phyloP scores from a whole-genome alignment of 2,113 vertebrate genomes.

The Hippoglossus stenolepis region DNA sequence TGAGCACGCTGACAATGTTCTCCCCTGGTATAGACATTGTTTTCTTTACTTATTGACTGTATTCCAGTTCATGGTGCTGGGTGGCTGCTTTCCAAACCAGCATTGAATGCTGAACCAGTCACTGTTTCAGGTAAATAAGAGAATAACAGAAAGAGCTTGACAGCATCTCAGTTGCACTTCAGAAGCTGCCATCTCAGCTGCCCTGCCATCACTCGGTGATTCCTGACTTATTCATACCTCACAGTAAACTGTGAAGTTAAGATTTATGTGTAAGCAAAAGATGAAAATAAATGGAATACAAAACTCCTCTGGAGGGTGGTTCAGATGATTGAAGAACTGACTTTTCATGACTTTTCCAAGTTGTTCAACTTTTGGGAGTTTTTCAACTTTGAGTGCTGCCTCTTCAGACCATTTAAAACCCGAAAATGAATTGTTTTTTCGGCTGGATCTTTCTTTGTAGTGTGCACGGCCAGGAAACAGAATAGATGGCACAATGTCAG shows the following conservation, averaged over 20 bases:
- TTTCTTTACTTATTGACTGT: background rate
- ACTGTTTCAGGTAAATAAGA: background rate
- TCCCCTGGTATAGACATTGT: background rate
- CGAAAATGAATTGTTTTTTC: conserved; percentile 1
- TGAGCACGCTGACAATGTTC: too few species aligned
- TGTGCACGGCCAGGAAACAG: conserved; percentile 4
- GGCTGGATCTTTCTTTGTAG: background rate
- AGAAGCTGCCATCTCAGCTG: background rate
- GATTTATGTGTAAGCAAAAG: conserved; percentile 4
- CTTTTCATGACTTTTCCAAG: background rate
- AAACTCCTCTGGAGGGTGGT: background rate
- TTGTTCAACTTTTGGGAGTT: background rate
- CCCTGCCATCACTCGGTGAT: background rate
- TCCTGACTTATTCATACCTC: background rate
- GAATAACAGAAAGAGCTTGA: background rate
- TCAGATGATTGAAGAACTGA: conserved; percentile 1
- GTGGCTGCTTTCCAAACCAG: background rate
- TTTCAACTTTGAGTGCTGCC: background rate
- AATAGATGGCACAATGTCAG: conserved; percentile 16
- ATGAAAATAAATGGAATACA: conserved; percentile 12
- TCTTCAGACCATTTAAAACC: background rate
- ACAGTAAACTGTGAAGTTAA: background rate
- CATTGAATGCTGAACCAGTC: background rate
- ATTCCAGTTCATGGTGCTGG: background rate
- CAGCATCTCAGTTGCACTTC: background rate